These are phyloP conservation scores for Octopus bimaculoides DNA, from an alignment of 1,140 invertebrate species.

Conservation along the genomic window DNA sequence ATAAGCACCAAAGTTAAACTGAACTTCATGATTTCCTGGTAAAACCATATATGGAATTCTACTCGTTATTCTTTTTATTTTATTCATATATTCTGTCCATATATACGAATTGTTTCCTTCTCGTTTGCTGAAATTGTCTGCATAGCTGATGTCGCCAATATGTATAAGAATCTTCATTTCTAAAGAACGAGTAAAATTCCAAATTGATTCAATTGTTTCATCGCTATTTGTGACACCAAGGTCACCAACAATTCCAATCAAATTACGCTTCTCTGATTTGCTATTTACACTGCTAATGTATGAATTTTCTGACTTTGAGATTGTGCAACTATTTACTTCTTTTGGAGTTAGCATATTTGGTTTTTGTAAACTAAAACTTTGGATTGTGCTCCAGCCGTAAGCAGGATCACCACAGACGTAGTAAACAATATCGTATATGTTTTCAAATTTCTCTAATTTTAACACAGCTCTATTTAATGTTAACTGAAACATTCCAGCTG, in stretches of 20 bases:
- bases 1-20: constrained; percentile 41
- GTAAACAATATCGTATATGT: constrained; percentile 4
- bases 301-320: background rate
- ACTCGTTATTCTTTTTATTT: constrained; percentile 38
- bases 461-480: constrained; percentile 23
- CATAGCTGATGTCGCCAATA: constrained; percentile 28
- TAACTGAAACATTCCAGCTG: constrained; percentile 20
- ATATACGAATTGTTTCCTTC: constrained; percentile 27
- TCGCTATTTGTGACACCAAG: constrained; percentile 19
- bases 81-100: constrained; percentile 43
- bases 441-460: constrained; percentile 8
- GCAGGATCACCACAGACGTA: constrained; percentile 24
- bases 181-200: constrained; percentile 1
- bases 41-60: constrained; percentile 50
- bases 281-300: background rate
- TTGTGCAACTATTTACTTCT: background rate
- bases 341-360: background rate
- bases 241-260: constrained; percentile 24
- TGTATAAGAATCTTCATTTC: constrained; percentile 27
- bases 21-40: constrained; percentile 51
- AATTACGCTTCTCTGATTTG: background rate
- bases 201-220: constrained; percentile 20
- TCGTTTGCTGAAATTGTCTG: constrained; percentile 23
- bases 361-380: constrained; percentile 16
- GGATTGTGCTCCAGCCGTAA: constrained; percentile 19